A percentile compares a stretch with the other conserved stretches of the same genome.
These are phyloP conservation scores for Odobenus rosmarus DNA, from an alignment of 2,113 vertebrate genomes.

Conservation along the genomic window DNA sequence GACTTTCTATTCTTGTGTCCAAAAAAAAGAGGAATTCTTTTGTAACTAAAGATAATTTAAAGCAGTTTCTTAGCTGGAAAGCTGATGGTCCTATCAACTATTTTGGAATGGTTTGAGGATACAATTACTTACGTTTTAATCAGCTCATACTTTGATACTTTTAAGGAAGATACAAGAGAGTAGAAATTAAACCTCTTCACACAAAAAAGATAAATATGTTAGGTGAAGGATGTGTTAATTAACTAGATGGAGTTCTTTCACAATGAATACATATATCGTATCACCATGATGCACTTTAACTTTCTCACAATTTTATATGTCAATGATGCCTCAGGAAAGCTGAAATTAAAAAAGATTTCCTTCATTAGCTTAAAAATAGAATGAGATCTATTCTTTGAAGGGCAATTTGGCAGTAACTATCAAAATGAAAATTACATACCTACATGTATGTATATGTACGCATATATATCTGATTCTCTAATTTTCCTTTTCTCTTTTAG, in stretches of 20 bases:
- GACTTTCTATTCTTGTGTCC: not conserved
- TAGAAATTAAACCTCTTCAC: not conserved
- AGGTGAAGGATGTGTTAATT: not conserved
- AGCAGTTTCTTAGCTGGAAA: not conserved
- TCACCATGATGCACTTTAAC: not conserved
- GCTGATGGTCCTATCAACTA: not conserved
- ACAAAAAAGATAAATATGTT: not conserved
- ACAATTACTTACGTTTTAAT: conserved; percentile 47
- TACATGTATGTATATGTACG: not conserved
- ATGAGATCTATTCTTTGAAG: not conserved
- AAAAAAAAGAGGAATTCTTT: not conserved
- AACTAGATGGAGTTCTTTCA: not conserved
- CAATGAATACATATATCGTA: not conserved
- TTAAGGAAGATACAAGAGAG: conserved; percentile 3
- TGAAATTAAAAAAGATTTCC: not conserved
- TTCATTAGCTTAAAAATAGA: not conserved
- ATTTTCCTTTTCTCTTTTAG: conserved; percentile 37
- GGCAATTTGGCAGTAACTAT: not conserved
- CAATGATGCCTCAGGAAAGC: not conserved
- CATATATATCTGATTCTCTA: not conserved
- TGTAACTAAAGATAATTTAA: conserved; percentile 9
- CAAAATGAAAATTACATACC: conserved; percentile 5
- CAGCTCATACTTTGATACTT: not conserved
- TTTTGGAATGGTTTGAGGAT: not conserved
- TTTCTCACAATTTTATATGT: not conserved